Percentiles rank a stretch among this genome's conserved stretches.
Evolutionary conservation across 2,113 vertebrate genomes (phyloP).

Genomic region (Hucho hucho): DNA sequence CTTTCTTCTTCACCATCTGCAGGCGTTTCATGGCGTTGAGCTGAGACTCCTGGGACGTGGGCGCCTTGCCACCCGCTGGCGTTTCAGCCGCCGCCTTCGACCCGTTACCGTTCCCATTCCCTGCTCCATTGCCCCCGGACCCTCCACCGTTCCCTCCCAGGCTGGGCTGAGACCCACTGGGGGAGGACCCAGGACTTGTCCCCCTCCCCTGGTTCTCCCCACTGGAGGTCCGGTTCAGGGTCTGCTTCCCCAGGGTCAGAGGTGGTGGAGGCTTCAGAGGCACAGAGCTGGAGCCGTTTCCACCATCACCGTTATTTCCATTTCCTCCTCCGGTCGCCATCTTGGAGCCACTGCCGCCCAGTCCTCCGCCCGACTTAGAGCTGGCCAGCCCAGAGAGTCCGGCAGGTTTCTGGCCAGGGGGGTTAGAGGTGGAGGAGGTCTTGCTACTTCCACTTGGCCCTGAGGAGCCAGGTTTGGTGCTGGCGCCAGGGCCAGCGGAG

Average conservation of each 20-base stretch:
- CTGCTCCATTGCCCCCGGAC: slow-evolving; percentile 44
- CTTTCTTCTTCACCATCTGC: slow-evolving; percentile 98
- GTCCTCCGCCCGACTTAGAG: slow-evolving; percentile 74
- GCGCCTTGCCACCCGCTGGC: slow-evolving; percentile 79
- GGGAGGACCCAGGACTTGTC: slow-evolving; percentile 69
- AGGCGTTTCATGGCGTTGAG: slow-evolving; percentile 96
- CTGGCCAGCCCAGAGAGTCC: slow-evolving; percentile 84
- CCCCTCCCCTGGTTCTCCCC: slow-evolving; percentile 86
- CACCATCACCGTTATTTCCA: slow-evolving; percentile 52
- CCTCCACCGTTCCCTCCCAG: slow-evolving; percentile 70
- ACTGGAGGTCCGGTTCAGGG: slow-evolving; percentile 88
- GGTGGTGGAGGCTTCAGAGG: slow-evolving; percentile 86
- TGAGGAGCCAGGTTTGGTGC: slow-evolving; percentile 82
- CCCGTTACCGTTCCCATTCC: slow-evolving; percentile 66
- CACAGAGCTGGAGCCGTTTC: slow-evolving; percentile 59
- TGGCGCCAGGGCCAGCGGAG: slow-evolving; percentile 74
- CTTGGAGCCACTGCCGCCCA: slow-evolving; percentile 79
- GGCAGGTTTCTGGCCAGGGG: slow-evolving; percentile 83
- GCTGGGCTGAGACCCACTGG: slow-evolving; percentile 50
- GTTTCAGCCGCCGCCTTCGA: slow-evolving; percentile 74
- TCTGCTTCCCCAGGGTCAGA: slow-evolving; percentile 90
- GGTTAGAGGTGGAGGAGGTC: slow-evolving; percentile 69
- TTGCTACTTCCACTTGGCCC: slow-evolving; percentile 78
- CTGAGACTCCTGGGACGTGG: slow-evolving; percentile 94
- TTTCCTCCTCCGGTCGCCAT: slow-evolving; percentile 48